Evolutionary conservation across 1,140 invertebrate genomes (phyloP).

Genomic region (Leguminivora glycinivorella): DNA sequence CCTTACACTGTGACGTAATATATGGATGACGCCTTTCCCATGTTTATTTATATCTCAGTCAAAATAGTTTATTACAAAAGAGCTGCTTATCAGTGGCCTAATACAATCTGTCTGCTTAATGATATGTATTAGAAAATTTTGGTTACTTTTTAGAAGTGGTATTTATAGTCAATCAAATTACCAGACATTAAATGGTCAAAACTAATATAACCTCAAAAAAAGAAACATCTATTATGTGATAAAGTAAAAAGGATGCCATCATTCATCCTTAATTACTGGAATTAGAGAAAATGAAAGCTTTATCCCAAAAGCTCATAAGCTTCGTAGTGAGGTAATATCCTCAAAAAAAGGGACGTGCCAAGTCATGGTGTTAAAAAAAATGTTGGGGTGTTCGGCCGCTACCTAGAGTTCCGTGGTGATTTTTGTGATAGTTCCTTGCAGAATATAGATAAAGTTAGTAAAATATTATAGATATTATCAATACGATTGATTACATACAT

Average conservation of each 20-base stretch:
- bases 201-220: constrained; percentile 10
- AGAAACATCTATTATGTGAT: constrained; percentile 12
- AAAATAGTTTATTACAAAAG: neutral
- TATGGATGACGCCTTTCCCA: too few species aligned
- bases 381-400: constrained; percentile 11
- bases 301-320: constrained; percentile 40
- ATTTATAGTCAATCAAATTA: neutral
- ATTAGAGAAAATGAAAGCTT: constrained; percentile 49
- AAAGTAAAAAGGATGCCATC: constrained; percentile 40
- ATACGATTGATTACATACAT: too few species aligned
- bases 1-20: too few species aligned
- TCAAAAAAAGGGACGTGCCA: constrained; percentile 41
- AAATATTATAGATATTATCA: too few species aligned
- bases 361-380: constrained; percentile 46
- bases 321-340: constrained; percentile 32
- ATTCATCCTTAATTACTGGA: constrained; percentile 52
- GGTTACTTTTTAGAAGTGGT: neutral
- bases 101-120: neutral
- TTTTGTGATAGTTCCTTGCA: neutral
- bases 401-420: neutral
- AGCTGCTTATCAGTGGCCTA: constrained; percentile 2
- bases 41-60: too few species aligned
- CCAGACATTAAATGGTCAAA: neutral
- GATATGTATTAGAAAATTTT: neutral
- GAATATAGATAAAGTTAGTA: too few species aligned